Percentiles rank a stretch among this genome's conserved stretches.
These are phyloP conservation scores for Pilophorus perplexus DNA, from an alignment of 2,888 invertebrate species.

Conservation along the genomic window DNA sequence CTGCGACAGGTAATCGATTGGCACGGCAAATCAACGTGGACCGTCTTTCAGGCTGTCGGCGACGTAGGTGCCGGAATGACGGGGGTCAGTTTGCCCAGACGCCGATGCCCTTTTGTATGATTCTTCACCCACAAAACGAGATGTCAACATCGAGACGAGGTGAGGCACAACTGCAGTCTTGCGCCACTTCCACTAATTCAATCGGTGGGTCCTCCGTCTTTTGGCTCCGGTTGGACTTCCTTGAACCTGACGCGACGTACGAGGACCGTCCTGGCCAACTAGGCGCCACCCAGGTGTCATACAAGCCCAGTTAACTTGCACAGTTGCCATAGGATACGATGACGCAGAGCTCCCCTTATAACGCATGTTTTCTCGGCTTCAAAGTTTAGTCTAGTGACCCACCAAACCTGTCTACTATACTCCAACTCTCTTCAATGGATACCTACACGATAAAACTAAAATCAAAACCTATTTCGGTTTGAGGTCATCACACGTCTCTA, in stretches of 20 bases:
- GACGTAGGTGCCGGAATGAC: neutral
- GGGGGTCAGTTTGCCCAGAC: slow-evolving; percentile 16
- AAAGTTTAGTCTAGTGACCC: no score
- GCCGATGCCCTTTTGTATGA: neutral
- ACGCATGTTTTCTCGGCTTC: neutral
- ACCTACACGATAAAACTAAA: no score
- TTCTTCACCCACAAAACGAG: slow-evolving; percentile 5
- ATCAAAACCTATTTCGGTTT: neutral
- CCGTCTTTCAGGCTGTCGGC: neutral
- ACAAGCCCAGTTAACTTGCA: neutral
- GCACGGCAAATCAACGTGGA: slow-evolving; percentile 14
- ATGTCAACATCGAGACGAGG: slow-evolving; percentile 1
- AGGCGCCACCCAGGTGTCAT: slow-evolving; percentile 3
- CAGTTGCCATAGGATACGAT: neutral
- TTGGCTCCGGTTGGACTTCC: slow-evolving; percentile 10
- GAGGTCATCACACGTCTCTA: neutral
- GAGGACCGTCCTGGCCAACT: neutral
- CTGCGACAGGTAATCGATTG: slow-evolving; percentile 12
- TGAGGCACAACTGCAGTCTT: neutral
- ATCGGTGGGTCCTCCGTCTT: slow-evolving; percentile 1
- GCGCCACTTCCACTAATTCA: slow-evolving; percentile 14
- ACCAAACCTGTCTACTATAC: no score
- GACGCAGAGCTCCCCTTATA: neutral
- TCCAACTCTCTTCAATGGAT: no score
- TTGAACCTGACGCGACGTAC: slow-evolving; percentile 20